These are phyloP conservation scores for Pogonomyrmex barbatus DNA, from an alignment of 1,140 invertebrate species.

Conservation along the genomic window DNA sequence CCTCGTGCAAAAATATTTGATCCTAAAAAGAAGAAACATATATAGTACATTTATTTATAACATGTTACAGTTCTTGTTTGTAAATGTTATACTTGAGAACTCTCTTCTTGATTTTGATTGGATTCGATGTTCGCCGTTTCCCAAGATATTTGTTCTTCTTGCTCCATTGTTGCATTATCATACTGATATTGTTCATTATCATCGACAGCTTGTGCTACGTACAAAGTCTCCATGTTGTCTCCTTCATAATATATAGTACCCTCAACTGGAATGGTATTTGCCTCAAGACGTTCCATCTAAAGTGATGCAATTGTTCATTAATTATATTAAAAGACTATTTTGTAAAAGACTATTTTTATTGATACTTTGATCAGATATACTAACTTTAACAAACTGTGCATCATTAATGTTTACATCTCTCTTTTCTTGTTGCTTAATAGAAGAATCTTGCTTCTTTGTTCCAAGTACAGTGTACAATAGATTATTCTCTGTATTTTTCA, in stretches of 20 bases:
- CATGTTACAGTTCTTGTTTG: background rate
- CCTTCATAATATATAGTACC: conserved; percentile 84
- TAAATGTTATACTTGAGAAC: conserved; percentile 76
- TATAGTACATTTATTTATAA: background rate
- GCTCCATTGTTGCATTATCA: conserved; percentile 75
- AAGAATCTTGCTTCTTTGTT: conserved; percentile 80
- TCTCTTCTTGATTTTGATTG: conserved; percentile 77
- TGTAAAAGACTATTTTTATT: background rate
- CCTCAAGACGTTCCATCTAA: conserved; percentile 82
- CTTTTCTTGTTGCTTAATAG: conserved; percentile 67
- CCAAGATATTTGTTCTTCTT: conserved; percentile 80
- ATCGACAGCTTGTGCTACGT: conserved; percentile 79
- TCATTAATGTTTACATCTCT: conserved; percentile 46
- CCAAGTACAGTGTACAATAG: conserved; percentile 84
- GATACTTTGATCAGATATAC: conserved; percentile 47
- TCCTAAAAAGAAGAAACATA: conserved; percentile 73
- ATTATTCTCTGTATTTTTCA: conserved; percentile 83
- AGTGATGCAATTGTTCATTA: conserved; percentile 51
- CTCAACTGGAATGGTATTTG: conserved; percentile 79
- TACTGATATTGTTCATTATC: conserved; percentile 82
- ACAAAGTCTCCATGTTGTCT: conserved; percentile 82
- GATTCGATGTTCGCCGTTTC: conserved; percentile 72
- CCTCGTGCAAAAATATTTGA: conserved; percentile 84
- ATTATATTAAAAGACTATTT: background rate
- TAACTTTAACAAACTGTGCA: conserved; percentile 79